Evolutionary conservation across 2,797 vertebrate genomes (phyloP).

Genomic region (Gymnoscopelus microlampas): DNA sequence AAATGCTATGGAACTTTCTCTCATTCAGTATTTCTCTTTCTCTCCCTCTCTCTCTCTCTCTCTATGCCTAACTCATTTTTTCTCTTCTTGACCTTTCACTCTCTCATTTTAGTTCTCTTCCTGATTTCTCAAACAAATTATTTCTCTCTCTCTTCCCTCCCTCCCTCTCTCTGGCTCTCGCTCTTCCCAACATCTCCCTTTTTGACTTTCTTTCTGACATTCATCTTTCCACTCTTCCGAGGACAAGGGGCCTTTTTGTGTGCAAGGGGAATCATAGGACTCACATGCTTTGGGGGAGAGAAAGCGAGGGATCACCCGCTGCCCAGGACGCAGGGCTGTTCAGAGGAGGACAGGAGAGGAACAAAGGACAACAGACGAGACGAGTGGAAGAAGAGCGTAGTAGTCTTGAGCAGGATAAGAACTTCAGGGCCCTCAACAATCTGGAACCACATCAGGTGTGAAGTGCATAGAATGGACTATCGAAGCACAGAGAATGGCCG

Average conservation of each 20-base stretch:
- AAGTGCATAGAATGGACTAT: conserved; percentile 14
- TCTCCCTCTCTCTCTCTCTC: conserved; percentile 1
- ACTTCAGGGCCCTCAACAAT: not conserved
- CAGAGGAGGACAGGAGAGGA: conserved; percentile 34
- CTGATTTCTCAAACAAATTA: not conserved
- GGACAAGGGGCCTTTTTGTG: conserved; percentile 84
- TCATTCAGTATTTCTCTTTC: not conserved
- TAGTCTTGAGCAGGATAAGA: conserved; percentile 17
- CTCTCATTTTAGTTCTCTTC: conserved; percentile 5
- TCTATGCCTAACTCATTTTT: conserved; percentile 22
- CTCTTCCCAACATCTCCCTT: not conserved
- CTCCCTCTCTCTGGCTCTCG: conserved; percentile 7
- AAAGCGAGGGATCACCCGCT: conserved; percentile 55
- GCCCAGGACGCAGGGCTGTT: conserved; percentile 43
- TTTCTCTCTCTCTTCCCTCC: not conserved
- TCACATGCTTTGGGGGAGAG: conserved; percentile 81
- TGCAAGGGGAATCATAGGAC: conserved; percentile 78
- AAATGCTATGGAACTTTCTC: not conserved
- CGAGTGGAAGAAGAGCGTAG: not conserved
- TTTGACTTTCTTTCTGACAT: conserved; percentile 3
- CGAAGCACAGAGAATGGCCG: conserved; percentile 56
- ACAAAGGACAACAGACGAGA: not conserved
- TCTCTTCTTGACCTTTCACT: conserved; percentile 54
- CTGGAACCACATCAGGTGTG: not conserved
- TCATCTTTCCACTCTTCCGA: conserved; percentile 59